Percentiles rank a stretch among this genome's conserved stretches.
Conservation (phyloP, 2,797 vertebrate species). For the Chaenodraco wilsoni region DNA sequence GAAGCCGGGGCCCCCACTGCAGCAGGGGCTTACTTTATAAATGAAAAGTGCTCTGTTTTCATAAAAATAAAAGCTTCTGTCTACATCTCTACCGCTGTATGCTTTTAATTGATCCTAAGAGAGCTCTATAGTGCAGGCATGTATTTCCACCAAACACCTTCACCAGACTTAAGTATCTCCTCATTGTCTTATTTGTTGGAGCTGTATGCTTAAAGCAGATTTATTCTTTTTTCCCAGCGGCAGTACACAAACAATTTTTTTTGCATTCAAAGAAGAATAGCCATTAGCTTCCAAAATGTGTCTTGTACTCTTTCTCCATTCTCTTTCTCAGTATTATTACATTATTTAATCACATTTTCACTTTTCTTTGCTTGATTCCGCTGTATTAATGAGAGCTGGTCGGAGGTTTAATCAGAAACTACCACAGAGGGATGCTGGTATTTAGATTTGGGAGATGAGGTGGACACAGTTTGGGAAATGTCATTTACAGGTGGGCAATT, state of each 20-base stretch:
- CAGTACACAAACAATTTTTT: not conserved
- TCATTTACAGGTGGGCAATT: slow-evolving; percentile 55
- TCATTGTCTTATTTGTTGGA: slow-evolving; percentile 6
- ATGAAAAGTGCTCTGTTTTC: slow-evolving; percentile 42
- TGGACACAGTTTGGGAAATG: slow-evolving; percentile 44
- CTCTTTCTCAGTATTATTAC: slow-evolving; percentile 2
- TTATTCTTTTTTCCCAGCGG: slow-evolving; percentile 3
- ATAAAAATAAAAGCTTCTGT: slow-evolving; percentile 43
- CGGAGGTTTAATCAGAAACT: slow-evolving; percentile 7
- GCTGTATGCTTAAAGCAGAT: slow-evolving; percentile 10
- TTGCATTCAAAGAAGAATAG: slow-evolving; percentile 22
- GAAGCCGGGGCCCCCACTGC: slow-evolving; percentile 17
- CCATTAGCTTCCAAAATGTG: slow-evolving; percentile 15
- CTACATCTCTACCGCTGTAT: slow-evolving; percentile 26
- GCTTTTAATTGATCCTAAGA: slow-evolving; percentile 25
- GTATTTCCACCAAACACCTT: slow-evolving; percentile 18
- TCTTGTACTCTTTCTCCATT: not conserved
- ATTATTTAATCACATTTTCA: slow-evolving; percentile 11
- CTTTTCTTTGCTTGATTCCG: not conserved
- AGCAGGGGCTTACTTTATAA: slow-evolving; percentile 18
- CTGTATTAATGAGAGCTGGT: slow-evolving; percentile 27
- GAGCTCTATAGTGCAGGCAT: slow-evolving; percentile 19
- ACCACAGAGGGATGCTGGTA: slow-evolving; percentile 16
- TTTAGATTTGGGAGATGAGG: slow-evolving; percentile 28
- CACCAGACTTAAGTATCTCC: slow-evolving; percentile 1